Conservation (phyloP, 2,888 invertebrate genomes). For the Brachyptera putata region DNA sequence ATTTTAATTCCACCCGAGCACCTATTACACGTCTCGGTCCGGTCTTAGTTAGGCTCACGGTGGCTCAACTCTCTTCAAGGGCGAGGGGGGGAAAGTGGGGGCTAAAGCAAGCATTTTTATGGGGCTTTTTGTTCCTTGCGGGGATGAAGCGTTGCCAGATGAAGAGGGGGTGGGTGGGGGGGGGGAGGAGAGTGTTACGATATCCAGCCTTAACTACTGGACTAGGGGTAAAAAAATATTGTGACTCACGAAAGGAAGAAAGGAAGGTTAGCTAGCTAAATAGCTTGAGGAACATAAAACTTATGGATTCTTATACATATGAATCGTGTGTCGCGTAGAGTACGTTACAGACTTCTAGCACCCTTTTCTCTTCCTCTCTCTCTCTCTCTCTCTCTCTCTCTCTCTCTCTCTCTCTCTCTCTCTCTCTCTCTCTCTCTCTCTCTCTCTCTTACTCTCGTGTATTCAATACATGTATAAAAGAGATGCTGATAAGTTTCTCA, state of each 20-base stretch:
- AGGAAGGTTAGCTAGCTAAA: not conserved
- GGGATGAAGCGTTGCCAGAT: conserved; percentile 16
- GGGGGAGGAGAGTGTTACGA: no score
- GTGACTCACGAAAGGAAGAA: not conserved
- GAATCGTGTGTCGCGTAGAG: conserved; percentile 10
- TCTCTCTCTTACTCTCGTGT: no score
- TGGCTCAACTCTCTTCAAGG: conserved; percentile 15
- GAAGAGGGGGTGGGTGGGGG: conserved; percentile 10
- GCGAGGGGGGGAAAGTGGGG: not conserved
- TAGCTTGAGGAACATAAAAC: conserved; percentile 17
- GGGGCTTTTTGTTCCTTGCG: conserved; percentile 27
- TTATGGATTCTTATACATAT: conserved; percentile 22
- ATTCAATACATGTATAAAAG: no score
- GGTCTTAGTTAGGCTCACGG: conserved; percentile 20
- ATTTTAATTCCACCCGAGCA: conserved; percentile 21
- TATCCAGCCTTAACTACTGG: conserved; percentile 18
- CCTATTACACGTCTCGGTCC: not conserved
- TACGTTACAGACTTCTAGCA: not conserved
- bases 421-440: not conserved
- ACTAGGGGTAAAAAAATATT: conserved; percentile 22
- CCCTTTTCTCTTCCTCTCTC: not conserved
- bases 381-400: not conserved
- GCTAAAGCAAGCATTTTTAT: conserved; percentile 29
- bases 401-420: no score
- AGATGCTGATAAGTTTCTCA: no score